Evolutionary conservation across 2,797 vertebrate species (phyloP), one percentile per base, ranked within the genome.

Genomic region (Lithobates sylvaticus): DNA sequence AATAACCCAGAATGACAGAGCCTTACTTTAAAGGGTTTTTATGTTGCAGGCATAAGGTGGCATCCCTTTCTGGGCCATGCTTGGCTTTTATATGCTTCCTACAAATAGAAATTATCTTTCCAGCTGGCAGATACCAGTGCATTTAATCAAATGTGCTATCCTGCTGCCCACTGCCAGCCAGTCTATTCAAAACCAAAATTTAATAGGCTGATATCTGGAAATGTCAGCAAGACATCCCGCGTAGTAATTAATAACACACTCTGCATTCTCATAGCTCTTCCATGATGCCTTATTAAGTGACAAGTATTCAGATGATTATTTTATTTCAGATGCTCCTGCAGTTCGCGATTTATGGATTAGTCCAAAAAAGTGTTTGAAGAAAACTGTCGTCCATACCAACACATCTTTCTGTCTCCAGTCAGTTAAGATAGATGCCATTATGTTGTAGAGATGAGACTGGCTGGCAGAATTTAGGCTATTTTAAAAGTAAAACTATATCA

Each of bases 131-230:
- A 71, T 77, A 50, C 85, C 74, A 34, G 75, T 73, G 23, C 39
- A 68, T 83, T 83, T 83, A 87, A 87, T 83, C 75, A 87, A 83
- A 78, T 71, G 73, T 39, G 68, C 81, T 76, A 32, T 80, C 74
- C 42, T 68, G 27, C 50, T n/a, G 76, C 71, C 76, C 54, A 12
- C 23, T 73, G 39, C 75, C 75, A 69, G 85, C 76, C 74, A 61
- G 65, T 67, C 67, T 74, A 78, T 69, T 58, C 75, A 83, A 54
- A 78, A 82, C 74, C 39, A 47, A 39, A 68, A 76, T 71, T 86
- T 86, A 85, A 86, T 81, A 70, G 84, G 78, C 61, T 76, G 69
- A 76, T 69, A 86, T 75, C 78, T 68, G 67, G 44, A 86, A 76
- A 86, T 76, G 84, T 79, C 84, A 86, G 29, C 50, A 64, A 76